Base-by-base conservation (phyloP, 2,888 invertebrate species). In the Ormyrus thymus region DNA sequence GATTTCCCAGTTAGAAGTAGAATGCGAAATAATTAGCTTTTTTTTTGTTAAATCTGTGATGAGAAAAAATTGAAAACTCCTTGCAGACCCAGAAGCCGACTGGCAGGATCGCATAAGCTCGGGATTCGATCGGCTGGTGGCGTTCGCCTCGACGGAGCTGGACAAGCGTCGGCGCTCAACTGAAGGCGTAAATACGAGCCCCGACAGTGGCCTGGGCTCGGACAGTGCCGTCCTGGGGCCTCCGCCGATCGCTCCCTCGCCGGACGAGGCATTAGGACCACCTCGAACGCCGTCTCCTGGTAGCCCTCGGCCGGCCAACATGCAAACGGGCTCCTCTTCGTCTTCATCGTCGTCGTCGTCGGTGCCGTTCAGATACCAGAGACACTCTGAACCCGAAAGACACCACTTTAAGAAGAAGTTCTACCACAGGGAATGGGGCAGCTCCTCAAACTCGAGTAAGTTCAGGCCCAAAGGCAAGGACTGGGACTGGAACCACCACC, bases 51-150 rank as follows among this genome's bases (percentile, higher is more conserved):
- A 29, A 29, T 4, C 29, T 29, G 2, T 29, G 29, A 29, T 29
- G 29, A 29, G 29, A 29, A 29, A 29, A 29, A 29, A 29, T 29
- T 29, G 29, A 29, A 29, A 29, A 29, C 29, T 1, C 29, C 71
- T 89, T 89, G n/a, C 87, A 90, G 95, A 94, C 84, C 95, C 95
- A 89, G 95, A 95, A 90, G 94, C 95, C 85, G 96, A 96, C 90
- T 97, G 97, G 97, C 97, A 97, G 90, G 96, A 97, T 90, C 95
- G 97, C 84, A 96, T 97, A 86, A 96, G 96, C 89, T 97, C 96
- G 84, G 97, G 97, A 73, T 98, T 98, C 92, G 98, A 98, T 91
- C 95, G 97, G 84, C 92, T 98, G 86, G 96, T 98, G 84, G 97
- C 97, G 79, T 96, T 97, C 89, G 97, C 97, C 68, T 97, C 97